Evolutionary conservation across 2,888 invertebrate genomes (phyloP), one percentile per base, ranked within the genome.

Genomic region (Hesperia comma): DNA sequence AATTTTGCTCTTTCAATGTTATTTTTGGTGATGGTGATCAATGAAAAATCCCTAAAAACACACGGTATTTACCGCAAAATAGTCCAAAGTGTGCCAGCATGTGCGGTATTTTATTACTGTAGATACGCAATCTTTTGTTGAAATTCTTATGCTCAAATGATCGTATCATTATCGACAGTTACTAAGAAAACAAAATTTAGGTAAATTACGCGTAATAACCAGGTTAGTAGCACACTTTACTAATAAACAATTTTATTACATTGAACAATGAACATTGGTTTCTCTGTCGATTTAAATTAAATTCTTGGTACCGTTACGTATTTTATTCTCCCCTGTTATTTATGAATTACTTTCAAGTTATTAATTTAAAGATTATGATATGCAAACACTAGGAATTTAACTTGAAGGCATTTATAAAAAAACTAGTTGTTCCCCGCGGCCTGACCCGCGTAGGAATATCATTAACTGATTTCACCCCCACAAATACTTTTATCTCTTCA

Each of bases 1-100:
- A 70, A 74, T 68, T 80, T 77, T 81, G 46, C 10, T 19, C 56
- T 49, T 57, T 51, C 17, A 51, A 54, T 57, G 46, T 57, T 63
- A 58, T 64, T 58, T 53, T 53, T 63, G 51, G 51, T 57, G 40
- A 58, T 33, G 21, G 12, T n/a, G 53, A 66, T 43, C 43, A 40
- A 66, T 60, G 26, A 60, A 66, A 60, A 60, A 54, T 54, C 19
- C 15, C n/a, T 40, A 46, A 26, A 57, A 33, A 54, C 43, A 58
- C 14, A 58, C n/a, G 15, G 19, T 5, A 49, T 17, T 49, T 49
- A 43, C 32, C n/a, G 33, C 41, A 66, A 58, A 54, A 53, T 49
- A 12, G 21, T 46, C 10, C 56, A 53, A 53, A 58, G 7, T 41
- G 51, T 66, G 60, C 64, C 53, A 64, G 57, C 51, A 57, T 54